These are phyloP conservation scores for Brachyhypopomus occidentalis DNA, from an alignment of 2,113 vertebrate species.

Conservation along the genomic window DNA sequence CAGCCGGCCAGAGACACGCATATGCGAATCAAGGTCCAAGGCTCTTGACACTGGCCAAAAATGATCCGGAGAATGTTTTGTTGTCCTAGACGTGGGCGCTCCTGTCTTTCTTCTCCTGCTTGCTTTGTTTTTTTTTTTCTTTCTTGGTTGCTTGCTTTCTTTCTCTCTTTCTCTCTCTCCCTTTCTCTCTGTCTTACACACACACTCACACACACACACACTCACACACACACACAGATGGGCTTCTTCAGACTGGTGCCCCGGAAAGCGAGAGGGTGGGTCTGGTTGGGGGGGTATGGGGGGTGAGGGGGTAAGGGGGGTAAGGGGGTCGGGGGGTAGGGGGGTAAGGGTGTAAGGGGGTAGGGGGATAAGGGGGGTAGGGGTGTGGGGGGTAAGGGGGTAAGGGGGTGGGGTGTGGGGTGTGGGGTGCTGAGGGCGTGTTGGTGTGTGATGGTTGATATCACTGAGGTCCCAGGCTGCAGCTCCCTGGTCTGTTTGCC, in stretches of 20 bases:
- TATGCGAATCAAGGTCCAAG: background rate
- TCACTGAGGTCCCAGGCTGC: constrained; percentile 64
- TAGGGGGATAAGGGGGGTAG: background rate
- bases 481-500: constrained; percentile 63
- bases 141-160: too few species aligned
- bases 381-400: background rate
- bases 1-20: background rate
- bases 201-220: background rate
- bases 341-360: background rate
- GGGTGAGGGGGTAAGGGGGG: background rate
- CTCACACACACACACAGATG: constrained; percentile 10
- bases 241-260: constrained; percentile 32
- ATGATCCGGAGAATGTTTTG: background rate
- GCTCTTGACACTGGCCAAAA: background rate
- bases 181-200: background rate
- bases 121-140: background rate
- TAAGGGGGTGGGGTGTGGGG: constrained; percentile 1
- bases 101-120: background rate
- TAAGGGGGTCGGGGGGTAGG: background rate
- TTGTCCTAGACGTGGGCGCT: background rate
- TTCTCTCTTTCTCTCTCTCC: background rate
- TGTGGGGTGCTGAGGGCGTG: constrained; percentile 28
- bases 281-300: background rate
- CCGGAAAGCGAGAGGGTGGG: constrained; percentile 43
- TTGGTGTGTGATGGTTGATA: constrained; percentile 62